These are phyloP conservation scores for Eupithecia vulgata DNA, from an alignment of 2,888 invertebrate species.

Conservation along the genomic window DNA sequence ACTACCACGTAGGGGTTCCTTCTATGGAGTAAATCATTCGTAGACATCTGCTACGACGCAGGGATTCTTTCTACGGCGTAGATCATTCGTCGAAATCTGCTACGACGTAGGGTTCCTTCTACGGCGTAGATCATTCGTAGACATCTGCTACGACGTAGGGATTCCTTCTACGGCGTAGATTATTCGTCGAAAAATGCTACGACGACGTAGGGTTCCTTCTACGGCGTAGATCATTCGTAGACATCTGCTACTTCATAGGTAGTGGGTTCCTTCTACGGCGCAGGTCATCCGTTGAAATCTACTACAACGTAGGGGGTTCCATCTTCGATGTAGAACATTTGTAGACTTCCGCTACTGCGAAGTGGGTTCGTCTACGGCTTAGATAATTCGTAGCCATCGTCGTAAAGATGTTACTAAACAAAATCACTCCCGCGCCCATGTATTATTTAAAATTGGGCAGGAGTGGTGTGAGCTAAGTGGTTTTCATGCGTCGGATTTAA, in stretches of 20 bases:
- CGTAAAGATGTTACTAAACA: too few relatives aligned
- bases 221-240: too few relatives aligned
- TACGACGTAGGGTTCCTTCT: background rate
- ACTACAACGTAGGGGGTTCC: background rate
- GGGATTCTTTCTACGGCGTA: background rate
- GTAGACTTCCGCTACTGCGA: background rate
- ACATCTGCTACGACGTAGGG: too few relatives aligned
- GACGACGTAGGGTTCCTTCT: background rate
- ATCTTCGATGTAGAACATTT: background rate
- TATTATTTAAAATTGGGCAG: too few relatives aligned
- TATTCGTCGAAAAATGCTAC: background rate
- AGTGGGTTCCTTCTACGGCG: constrained; percentile 4
- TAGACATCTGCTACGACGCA: background rate
- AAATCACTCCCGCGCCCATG: too few relatives aligned
- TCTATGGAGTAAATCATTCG: background rate
- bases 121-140: too few relatives aligned
- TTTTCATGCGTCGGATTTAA: too few relatives aligned
- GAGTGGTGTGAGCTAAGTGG: too few relatives aligned
- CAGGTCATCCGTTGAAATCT: constrained; percentile 1
- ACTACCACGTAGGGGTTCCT: background rate
- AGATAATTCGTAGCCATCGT: background rate
- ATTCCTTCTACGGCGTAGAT: background rate
- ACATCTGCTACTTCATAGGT: too few relatives aligned
- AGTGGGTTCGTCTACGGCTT: background rate
- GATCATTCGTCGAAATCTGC: background rate